These are phyloP conservation scores for Theretra japonica DNA, from an alignment of 2,888 invertebrate genomes.

Conservation along the genomic window DNA sequence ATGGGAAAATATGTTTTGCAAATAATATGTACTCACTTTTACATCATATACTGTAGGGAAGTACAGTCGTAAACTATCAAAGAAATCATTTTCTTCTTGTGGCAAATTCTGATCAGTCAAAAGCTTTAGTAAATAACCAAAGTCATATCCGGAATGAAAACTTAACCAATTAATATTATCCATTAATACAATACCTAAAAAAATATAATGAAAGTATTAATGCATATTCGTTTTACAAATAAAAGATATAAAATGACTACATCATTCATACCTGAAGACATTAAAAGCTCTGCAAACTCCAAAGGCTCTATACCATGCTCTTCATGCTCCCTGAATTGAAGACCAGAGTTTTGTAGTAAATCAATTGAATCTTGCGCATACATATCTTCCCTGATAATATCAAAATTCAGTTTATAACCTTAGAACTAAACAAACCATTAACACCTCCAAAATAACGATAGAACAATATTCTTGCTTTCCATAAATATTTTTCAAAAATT, in stretches of 20 bases:
- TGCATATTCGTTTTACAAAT: background rate
- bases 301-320: slow-evolving; percentile 99
- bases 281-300: slow-evolving; percentile 98
- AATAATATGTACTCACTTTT: slow-evolving; percentile 88
- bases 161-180: slow-evolving; percentile 99
- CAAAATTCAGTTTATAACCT: slow-evolving; percentile 7
- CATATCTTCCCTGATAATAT: slow-evolving; percentile 94
- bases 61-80: slow-evolving; percentile 95
- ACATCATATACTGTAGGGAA: slow-evolving; percentile 99
- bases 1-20: too few species aligned
- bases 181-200: slow-evolving; percentile 93
- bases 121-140: slow-evolving; percentile 98
- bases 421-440: background rate
- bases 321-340: slow-evolving; percentile 99
- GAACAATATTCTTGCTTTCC: background rate
- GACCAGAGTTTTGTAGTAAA: slow-evolving; percentile 97
- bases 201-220: background rate
- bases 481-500: background rate
- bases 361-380: slow-evolving; percentile 99
- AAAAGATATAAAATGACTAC: background rate
- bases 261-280: slow-evolving; percentile 92
- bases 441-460: background rate
- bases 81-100: slow-evolving; percentile 97
- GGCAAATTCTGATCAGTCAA: slow-evolving; percentile 97
- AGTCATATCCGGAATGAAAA: slow-evolving; percentile 99